Base-by-base conservation (phyloP, 2,797 vertebrate genomes). In the Philypnodon macrostomus region DNA sequence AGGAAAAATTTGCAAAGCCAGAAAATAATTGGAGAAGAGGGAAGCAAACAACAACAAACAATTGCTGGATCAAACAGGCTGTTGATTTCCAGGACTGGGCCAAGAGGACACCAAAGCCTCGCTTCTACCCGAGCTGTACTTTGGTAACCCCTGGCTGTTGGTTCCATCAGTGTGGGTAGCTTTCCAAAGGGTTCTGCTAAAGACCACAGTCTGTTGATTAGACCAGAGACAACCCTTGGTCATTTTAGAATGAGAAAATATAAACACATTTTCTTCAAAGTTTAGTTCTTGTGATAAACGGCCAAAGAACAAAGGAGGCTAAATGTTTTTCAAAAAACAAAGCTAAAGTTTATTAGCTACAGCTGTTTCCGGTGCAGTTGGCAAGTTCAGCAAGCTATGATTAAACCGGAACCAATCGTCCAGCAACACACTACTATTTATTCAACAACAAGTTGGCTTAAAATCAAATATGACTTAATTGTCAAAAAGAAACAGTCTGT, bases 1-100 rank as follows among this genome's bases (percentile, higher is more conserved):
- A 11, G 39, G 39, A 41, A 21, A 41, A 8, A 10, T 41, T 41
- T 41, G 21, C 24, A 41, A 41, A 41, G 39, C 39, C 39, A 27
- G 23, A 41, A 21, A 27, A 23, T 41, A 41, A 41, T 41, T 41
- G 39, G 39, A 41, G 27, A 13, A 15, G 39, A 41, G 39, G 10
- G 14, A n/a, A 30, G 11, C 27, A 9, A 14, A 41, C 39, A 27
- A 26, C 39, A 41, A 41, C 23, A 41, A 41, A 41, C 39, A 41
- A 14, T n/a, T 23, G 15, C n/a, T 27, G 23, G 23, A 41, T 41
- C 39, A 41, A 41, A 26, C 39, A 41, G 39, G 7, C 23, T 4
- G 13, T 13, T 7, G 7, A 23, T 24, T 7, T 41, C 23, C 39
- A 4, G 13, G 15, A n/a, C 24, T 4, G 13, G 13, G 39, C 39